Conservation (phyloP, 1,140 invertebrate species). For the Zaprionus ghesquierei region DNA sequence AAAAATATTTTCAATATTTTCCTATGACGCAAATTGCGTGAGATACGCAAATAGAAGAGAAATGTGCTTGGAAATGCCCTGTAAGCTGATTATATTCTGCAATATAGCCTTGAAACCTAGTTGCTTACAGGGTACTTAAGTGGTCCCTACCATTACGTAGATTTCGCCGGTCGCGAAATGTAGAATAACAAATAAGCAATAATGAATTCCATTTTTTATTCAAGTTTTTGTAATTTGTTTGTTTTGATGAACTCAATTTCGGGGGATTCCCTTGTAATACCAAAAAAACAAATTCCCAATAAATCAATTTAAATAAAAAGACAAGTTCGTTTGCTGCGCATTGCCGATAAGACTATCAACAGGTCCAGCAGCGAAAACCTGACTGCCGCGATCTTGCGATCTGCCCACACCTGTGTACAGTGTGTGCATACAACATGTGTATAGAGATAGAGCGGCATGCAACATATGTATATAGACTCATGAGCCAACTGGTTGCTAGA, state of each 20-base stretch:
- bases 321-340: slow-evolving; percentile 3
- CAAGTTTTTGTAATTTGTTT: neutral
- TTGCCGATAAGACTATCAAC: slow-evolving; percentile 13
- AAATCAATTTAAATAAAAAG: neutral
- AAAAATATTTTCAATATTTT: slow-evolving; percentile 19
- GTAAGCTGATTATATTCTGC: neutral
- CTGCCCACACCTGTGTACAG: slow-evolving; percentile 23
- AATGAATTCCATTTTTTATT: neutral
- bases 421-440: neutral
- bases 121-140: neutral
- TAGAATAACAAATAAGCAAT: neutral
- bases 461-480: neutral
- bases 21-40: slow-evolving; percentile 27
- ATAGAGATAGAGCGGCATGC: neutral
- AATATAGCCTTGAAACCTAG: too few species aligned
- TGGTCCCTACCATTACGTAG: too few species aligned
- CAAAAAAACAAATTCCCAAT: neutral
- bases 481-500: slow-evolving; percentile 16
- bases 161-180: neutral
- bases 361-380: slow-evolving; percentile 13
- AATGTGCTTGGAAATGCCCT: neutral
- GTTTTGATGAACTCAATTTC: neutral
- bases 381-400: slow-evolving; percentile 6
- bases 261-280: slow-evolving; percentile 25
- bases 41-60: neutral